A percentile compares a stretch with the other conserved stretches of the same genome.
These are phyloP conservation scores for Cetoscarus ocellatus DNA, from an alignment of 2,797 vertebrate species.

Conservation along the genomic window DNA sequence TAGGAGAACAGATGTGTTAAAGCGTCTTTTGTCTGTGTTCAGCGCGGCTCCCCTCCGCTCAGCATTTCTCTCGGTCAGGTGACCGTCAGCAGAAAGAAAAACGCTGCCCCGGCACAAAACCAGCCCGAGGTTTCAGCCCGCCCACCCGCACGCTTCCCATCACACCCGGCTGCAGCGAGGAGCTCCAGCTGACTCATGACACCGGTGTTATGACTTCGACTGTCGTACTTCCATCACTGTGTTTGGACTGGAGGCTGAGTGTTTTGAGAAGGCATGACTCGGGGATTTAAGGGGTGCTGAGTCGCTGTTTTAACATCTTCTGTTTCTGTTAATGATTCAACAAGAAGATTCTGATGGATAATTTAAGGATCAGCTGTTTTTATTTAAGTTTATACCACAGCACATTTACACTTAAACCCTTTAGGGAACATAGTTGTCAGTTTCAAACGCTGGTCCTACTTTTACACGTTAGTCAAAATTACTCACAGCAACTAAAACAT, in stretches of 20 bases:
- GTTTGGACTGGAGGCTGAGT: constrained; percentile 44
- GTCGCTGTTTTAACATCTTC: constrained; percentile 32
- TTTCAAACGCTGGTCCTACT: too few species aligned
- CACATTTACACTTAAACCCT: too few species aligned
- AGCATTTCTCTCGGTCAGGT: constrained; percentile 75
- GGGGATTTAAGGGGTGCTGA: constrained; percentile 25
- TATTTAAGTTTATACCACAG: too few species aligned
- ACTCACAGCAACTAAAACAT: too few species aligned
- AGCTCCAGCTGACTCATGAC: constrained; percentile 56
- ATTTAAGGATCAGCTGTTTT: too few species aligned
- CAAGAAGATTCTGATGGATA: too few species aligned
- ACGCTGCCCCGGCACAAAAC: constrained; percentile 62
- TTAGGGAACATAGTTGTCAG: too few species aligned
- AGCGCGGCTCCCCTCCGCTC: constrained; percentile 62
- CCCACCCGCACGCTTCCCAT: constrained; percentile 31
- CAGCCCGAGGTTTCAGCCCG: background rate
- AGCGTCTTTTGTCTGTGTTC: constrained; percentile 60
- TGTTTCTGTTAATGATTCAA: constrained; percentile 6
- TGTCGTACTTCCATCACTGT: constrained; percentile 30
- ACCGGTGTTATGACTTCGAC: constrained; percentile 32
- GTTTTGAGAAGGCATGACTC: constrained; percentile 53
- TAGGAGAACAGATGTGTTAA: constrained; percentile 46
- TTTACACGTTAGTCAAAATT: too few species aligned
- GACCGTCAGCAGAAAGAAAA: constrained; percentile 70
- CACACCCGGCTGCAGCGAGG: constrained; percentile 12